Conservation (phyloP, 1,140 invertebrate species). For the Ephestia elutella region DNA sequence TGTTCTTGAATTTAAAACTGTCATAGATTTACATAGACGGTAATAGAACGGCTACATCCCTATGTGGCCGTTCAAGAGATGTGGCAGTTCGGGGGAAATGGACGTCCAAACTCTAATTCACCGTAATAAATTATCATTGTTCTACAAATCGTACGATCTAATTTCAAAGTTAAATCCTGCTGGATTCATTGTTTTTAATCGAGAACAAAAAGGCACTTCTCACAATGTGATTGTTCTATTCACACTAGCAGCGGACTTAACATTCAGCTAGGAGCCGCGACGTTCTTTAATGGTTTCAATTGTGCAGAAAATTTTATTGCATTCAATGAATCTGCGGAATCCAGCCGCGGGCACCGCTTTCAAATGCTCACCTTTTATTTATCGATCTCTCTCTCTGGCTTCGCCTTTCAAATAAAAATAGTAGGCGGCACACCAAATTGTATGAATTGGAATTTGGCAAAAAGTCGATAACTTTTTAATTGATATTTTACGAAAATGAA, state of each 20-base stretch:
- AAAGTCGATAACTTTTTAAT: too few species aligned
- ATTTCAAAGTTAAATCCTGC: neutral
- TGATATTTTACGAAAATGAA: too few species aligned
- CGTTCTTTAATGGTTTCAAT: conserved; percentile 65
- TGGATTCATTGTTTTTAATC: neutral
- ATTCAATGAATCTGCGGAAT: conserved; percentile 54
- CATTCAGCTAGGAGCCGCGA: conserved; percentile 46
- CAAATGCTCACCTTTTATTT: conserved; percentile 16
- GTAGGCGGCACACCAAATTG: too few species aligned
- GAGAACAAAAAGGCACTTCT: conserved; percentile 19
- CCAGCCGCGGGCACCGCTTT: conserved; percentile 35
- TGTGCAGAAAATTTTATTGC: conserved; percentile 69
- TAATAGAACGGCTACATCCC: too few species aligned
- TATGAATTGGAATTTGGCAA: too few species aligned
- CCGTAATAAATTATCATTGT: neutral
- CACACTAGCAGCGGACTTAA: conserved; percentile 52
- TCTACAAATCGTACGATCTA: neutral
- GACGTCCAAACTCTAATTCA: too few species aligned
- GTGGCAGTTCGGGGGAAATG: too few species aligned
- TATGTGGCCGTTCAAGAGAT: too few species aligned
- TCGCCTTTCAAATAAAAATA: too few species aligned
- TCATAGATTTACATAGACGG: too few species aligned
- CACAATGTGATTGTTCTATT: conserved; percentile 57
- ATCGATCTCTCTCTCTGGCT: neutral
- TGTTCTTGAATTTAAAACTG: too few species aligned